Evolutionary conservation across 2,113 vertebrate genomes (phyloP).

Genomic region (Datnioides undecimradiatus): DNA sequence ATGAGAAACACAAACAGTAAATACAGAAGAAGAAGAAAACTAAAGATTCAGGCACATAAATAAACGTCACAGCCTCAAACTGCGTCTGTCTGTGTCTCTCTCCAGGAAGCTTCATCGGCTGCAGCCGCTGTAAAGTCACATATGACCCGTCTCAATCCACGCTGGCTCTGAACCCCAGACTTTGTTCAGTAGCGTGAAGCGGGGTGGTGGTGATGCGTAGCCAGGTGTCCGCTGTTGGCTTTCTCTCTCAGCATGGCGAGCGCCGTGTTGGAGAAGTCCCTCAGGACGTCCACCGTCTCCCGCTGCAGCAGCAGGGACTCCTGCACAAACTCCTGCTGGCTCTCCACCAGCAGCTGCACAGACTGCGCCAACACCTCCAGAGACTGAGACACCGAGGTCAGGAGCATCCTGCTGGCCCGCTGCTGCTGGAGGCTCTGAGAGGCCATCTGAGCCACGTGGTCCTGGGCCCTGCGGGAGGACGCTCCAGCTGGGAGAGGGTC

Average conservation of each 20-base stretch:
- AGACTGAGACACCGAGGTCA: constrained; percentile 80
- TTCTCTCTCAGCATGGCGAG: constrained; percentile 81
- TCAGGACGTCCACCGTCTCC: constrained; percentile 81
- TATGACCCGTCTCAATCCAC: not conserved
- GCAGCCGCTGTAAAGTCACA: not conserved
- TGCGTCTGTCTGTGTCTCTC: not conserved
- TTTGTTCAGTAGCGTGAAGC: constrained; percentile 45
- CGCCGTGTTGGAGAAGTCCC: constrained; percentile 80
- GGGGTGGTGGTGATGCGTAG: not conserved
- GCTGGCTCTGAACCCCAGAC: not conserved
- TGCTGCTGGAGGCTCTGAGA: constrained; percentile 83
- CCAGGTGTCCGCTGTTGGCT: constrained; percentile 20
- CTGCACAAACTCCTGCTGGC: constrained; percentile 82
- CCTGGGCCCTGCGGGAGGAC: constrained; percentile 13
- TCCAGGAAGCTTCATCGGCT: not conserved
- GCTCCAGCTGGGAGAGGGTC: constrained; percentile 56
- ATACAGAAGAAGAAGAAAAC: not conserved
- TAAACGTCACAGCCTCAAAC: not conserved
- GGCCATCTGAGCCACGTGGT: constrained; percentile 72
- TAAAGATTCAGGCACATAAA: not conserved
- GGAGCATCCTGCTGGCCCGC: constrained; percentile 77
- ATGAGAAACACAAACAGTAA: not conserved
- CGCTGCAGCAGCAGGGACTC: constrained; percentile 83
- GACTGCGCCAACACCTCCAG: constrained; percentile 81
- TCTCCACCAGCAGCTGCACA: constrained; percentile 82